These are phyloP conservation scores for Micrastur ruficollis DNA, from an alignment of 2,797 vertebrate species.

Conservation along the genomic window DNA sequence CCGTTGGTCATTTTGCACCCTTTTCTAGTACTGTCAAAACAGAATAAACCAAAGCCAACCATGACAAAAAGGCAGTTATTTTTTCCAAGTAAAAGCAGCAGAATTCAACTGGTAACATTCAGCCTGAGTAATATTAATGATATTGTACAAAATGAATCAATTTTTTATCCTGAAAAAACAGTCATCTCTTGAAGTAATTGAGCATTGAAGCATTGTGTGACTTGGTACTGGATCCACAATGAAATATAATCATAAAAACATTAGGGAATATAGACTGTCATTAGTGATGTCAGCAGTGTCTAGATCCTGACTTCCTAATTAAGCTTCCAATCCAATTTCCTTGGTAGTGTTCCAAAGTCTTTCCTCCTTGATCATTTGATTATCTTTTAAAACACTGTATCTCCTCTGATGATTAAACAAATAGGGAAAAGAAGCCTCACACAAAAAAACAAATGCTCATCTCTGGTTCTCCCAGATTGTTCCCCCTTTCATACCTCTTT, in stretches of 20 bases:
- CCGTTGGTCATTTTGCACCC: neutral
- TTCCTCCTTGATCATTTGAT: neutral
- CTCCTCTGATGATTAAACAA: neutral
- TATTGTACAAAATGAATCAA: neutral
- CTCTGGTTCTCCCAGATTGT: neutral
- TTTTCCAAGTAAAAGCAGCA: neutral
- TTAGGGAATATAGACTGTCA: neutral
- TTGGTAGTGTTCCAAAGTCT: neutral
- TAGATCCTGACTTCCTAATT: neutral
- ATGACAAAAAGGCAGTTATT: neutral
- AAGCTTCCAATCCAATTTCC: neutral
- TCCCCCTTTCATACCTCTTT: neutral
- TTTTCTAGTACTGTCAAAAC: neutral
- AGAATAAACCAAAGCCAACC: neutral
- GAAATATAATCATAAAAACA: neutral
- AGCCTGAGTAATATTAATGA: neutral
- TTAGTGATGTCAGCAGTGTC: neutral
- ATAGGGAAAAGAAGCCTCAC: neutral
- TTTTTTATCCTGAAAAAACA: neutral
- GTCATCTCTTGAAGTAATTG: neutral
- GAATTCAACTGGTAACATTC: neutral
- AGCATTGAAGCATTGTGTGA: neutral
- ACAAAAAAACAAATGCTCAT: neutral
- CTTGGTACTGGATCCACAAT: neutral
- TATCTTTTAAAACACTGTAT: neutral